phyloP scores from a whole-genome alignment of 37 sponge, comb jelly and placozoan genomes.

The Crambe crambe region DNA sequence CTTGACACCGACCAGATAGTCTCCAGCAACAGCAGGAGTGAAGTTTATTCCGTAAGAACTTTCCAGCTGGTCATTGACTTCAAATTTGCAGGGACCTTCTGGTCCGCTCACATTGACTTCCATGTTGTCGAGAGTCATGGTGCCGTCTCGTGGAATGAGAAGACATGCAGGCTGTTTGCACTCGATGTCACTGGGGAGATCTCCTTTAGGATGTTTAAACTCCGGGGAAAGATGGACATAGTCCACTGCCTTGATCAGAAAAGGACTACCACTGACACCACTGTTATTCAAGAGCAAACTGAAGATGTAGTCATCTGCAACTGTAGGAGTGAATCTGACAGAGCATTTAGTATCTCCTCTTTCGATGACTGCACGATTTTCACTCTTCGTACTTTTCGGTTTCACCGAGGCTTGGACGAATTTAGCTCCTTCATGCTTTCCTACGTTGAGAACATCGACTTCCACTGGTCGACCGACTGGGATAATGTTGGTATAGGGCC shows the following conservation, averaged over 20 bases:
- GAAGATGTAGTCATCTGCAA: constrained; percentile 50
- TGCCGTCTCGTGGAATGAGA: not conserved
- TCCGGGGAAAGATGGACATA: constrained; percentile 5
- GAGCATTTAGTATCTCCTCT: not conserved
- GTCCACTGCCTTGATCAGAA: constrained; percentile 56
- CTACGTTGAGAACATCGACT: constrained; percentile 4
- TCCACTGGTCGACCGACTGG: constrained; percentile 1
- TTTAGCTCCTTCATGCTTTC: not conserved
- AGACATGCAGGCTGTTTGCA: constrained; percentile 17
- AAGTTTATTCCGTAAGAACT: constrained; percentile 6
- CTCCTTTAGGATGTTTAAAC: not conserved
- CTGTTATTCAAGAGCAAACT: constrained; percentile 11
- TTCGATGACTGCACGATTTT: not conserved
- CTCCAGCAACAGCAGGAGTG: constrained; percentile 20
- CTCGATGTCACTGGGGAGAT: constrained; percentile 24
- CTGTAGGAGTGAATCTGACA: not conserved
- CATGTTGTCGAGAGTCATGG: not conserved
- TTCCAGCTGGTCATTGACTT: not conserved
- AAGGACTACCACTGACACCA: constrained; percentile 55
- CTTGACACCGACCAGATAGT: constrained; percentile 23
- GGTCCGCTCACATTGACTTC: constrained; percentile 17
- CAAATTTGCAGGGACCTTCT: not conserved
- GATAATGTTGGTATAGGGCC: constrained; percentile 2
- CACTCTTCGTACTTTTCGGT: no score
- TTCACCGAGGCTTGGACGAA: constrained; percentile 8